Evolutionary conservation across 2,113 vertebrate genomes (phyloP).

Genomic region (Coreoperca whiteheadi): DNA sequence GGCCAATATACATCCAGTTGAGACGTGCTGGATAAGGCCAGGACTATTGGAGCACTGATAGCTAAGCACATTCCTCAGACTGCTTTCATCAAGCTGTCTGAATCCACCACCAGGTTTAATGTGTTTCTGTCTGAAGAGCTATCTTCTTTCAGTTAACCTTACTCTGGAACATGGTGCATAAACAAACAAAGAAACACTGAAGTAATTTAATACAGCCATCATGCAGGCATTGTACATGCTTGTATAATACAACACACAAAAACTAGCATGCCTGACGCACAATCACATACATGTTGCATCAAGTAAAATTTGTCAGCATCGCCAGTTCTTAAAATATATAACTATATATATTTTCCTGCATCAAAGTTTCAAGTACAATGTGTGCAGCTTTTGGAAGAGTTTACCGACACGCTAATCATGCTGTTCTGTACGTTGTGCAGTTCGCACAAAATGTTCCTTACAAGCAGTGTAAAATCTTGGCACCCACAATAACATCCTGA

Average conservation of each 20-base stretch:
- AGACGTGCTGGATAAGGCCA: constrained; percentile 31
- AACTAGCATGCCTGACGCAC: not conserved
- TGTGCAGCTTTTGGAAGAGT: not conserved
- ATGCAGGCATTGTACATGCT: not conserved
- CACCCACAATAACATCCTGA: not conserved
- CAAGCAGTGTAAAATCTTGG: not conserved
- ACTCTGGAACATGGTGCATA: not conserved
- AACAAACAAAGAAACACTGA: not conserved
- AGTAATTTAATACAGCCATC: not conserved
- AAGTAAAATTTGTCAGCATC: not conserved
- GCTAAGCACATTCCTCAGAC: constrained; percentile 63
- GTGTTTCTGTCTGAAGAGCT: constrained; percentile 5
- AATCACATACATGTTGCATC: not conserved
- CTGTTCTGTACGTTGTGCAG: not conserved
- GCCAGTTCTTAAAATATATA: not conserved
- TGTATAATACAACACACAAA: not conserved
- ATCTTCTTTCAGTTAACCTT: not conserved
- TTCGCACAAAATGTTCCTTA: not conserved
- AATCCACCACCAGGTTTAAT: constrained; percentile 20
- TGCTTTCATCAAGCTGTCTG: constrained; percentile 45
- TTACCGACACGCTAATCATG: not conserved
- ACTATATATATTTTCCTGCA: not conserved
- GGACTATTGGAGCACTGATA: constrained; percentile 12
- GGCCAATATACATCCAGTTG: not conserved
- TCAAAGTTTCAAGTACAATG: not conserved